Base-by-base conservation (phyloP, 53 echinoderm and acorn worm species). In the Echinometra lucunter region DNA sequence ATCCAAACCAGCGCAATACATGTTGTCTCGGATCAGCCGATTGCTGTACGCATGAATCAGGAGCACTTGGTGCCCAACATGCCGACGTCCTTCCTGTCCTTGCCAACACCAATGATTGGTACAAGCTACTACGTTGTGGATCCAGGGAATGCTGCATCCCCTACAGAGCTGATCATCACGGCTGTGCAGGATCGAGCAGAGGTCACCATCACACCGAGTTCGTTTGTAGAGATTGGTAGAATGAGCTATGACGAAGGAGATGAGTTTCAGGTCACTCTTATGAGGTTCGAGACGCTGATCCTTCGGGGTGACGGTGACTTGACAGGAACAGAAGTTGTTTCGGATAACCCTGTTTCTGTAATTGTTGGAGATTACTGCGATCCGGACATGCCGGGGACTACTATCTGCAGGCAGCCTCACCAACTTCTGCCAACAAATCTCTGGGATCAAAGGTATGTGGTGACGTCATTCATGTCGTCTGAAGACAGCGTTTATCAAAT, bases 31-130 rank as follows among this genome's bases (percentile, higher is more conserved):
- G 93, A 93, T 23, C 19, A 35, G 1, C 93, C 93, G 8, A 80
- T 93, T 57, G 27, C 40, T 25, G 80, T 93, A 57, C 93, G 93
- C 13, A 93, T 93, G 93, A 81, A 93, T 23, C 93, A 93, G 58
- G 93, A 93, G 58, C 93, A 93, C 57, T 44, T 57, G 80, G n/a
- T 32, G 37, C 93, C 93, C 7, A 93, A 37, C 58, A 80, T 80
- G 80, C 93, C 81, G 34, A 93, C 93, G 40, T 53, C 93, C 18
- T 93, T 80, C 81, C 81, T 80, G 8, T 35, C 93, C 57, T 37
- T 93, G 49, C 93, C 93, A 35, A 93, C 56, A 75, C 30, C 80
- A 23, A 55, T 93, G 80, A 81, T 93, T 2, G 93, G 93, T 35
- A 93, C 93, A 1, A 25, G 57, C 7, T 93, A 93, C 58, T 93